A percentile compares a stretch with the other conserved stretches of the same genome.
These are phyloP conservation scores for Manis crassicaudata DNA, from an alignment of 2,797 vertebrate species.

Conservation along the genomic window DNA sequence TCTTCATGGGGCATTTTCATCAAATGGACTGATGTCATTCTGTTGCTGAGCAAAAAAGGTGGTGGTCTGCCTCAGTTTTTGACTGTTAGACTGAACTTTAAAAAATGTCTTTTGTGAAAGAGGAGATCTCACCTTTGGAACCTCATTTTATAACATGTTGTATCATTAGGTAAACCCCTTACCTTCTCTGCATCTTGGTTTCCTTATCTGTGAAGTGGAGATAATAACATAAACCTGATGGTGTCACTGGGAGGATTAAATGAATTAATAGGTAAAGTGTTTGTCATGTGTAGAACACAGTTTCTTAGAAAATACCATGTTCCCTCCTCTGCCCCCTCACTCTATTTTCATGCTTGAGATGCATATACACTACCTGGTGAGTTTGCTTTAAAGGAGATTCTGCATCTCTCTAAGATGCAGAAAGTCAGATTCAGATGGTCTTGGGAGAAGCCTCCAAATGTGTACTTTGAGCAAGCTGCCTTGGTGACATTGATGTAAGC, in stretches of 20 bases:
- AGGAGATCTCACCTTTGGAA: neutral
- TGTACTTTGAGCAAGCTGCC: neutral
- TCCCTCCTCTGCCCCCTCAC: neutral
- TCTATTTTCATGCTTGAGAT: neutral
- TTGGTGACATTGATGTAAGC: neutral
- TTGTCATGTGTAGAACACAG: neutral
- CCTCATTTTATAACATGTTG: neutral
- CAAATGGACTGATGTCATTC: neutral
- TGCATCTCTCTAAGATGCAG: neutral
- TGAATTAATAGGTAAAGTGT: neutral
- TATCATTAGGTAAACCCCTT: neutral
- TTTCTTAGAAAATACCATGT: neutral
- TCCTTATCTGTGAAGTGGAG: neutral
- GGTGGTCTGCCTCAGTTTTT: neutral
- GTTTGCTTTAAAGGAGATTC: neutral
- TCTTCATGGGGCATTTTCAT: neutral
- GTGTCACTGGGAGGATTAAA: neutral
- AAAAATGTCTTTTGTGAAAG: neutral
- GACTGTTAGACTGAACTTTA: neutral
- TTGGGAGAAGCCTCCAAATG: neutral
- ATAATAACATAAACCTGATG: neutral
- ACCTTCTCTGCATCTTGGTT: neutral
- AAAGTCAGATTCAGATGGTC: neutral
- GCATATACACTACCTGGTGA: accelerated
- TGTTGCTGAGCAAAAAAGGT: neutral